These are phyloP conservation scores for Brachyistius frenatus DNA, from an alignment of 2,113 vertebrate genomes.

Conservation along the genomic window DNA sequence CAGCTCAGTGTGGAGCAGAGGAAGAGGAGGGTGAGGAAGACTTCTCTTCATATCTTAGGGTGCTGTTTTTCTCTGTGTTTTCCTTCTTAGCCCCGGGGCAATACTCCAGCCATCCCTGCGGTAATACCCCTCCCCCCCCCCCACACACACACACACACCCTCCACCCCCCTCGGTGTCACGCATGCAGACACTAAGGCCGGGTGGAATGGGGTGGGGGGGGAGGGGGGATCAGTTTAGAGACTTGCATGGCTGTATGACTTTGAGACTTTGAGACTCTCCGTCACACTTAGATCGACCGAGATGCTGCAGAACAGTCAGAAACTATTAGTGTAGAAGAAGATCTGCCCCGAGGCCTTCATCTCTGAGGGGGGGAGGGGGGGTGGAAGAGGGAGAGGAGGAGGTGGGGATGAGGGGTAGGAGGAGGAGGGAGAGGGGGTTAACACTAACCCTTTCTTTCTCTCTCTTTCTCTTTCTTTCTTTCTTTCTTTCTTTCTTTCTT, in stretches of 20 bases:
- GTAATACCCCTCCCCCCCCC: conserved; percentile 83
- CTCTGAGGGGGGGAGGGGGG: conserved; percentile 85
- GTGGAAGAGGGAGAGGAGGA: conserved; percentile 43
- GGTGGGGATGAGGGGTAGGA: not conserved
- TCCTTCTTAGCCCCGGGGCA: conserved; percentile 86
- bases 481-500: conserved; percentile 18
- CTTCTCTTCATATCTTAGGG: conserved; percentile 83
- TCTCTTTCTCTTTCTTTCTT: conserved; percentile 8
- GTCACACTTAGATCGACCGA: conserved; percentile 90
- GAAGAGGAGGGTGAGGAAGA: conserved; percentile 1
- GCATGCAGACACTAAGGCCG: conserved; percentile 75
- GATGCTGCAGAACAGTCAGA: conserved; percentile 97
- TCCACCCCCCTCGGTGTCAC: conserved; percentile 88
- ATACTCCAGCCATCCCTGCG: conserved; percentile 90
- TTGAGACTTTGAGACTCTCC: conserved; percentile 85
- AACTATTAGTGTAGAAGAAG: conserved; percentile 95
- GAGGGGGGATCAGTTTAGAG: conserved; percentile 79
- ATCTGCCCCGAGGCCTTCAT: conserved; percentile 93
- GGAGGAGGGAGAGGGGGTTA: not conserved
- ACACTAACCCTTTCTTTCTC: conserved; percentile 10
- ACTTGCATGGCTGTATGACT: conserved; percentile 86
- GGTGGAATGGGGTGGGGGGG: not conserved
- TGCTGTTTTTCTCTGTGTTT: conserved; percentile 83
- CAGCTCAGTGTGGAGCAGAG: not conserved
- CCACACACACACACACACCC: no score